phyloP scores from a whole-genome alignment of 2,797 vertebrate genomes.

The Morus bassanus region DNA sequence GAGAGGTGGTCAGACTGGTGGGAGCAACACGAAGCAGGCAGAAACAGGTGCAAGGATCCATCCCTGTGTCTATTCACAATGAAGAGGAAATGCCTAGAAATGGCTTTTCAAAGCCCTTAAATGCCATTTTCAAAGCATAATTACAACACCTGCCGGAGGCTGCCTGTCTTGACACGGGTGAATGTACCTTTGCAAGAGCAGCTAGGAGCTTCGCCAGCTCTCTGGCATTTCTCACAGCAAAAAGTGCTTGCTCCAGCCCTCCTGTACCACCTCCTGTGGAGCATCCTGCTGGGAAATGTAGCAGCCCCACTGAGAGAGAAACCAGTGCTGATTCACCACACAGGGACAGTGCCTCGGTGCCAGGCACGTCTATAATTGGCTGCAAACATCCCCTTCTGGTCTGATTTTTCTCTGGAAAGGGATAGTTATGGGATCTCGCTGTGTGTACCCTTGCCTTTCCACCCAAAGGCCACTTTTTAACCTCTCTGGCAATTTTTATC shows the following conservation, averaged over 20 bases:
- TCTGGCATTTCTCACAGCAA: neutral
- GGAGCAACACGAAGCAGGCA: neutral
- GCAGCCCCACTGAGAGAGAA: neutral
- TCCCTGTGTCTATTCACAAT: neutral
- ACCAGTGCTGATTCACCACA: neutral
- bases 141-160: accelerated
- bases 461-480: neutral
- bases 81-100: neutral
- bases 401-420: neutral
- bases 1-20: neutral
- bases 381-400: neutral
- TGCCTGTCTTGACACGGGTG: neutral
- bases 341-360: neutral
- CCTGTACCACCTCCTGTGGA: neutral
- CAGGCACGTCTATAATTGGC: neutral
- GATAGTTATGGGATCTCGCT: neutral
- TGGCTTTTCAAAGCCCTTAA: neutral
- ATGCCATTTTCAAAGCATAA: neutral
- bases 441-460: accelerated
- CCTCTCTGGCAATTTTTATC: neutral
- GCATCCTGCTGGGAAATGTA: neutral
- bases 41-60: neutral
- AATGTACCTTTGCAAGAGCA: neutral
- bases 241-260: neutral
- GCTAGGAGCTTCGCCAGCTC: neutral